phyloP scores from a whole-genome alignment of 2,797 vertebrate genomes.

The Chaetodon trifasciatus region DNA sequence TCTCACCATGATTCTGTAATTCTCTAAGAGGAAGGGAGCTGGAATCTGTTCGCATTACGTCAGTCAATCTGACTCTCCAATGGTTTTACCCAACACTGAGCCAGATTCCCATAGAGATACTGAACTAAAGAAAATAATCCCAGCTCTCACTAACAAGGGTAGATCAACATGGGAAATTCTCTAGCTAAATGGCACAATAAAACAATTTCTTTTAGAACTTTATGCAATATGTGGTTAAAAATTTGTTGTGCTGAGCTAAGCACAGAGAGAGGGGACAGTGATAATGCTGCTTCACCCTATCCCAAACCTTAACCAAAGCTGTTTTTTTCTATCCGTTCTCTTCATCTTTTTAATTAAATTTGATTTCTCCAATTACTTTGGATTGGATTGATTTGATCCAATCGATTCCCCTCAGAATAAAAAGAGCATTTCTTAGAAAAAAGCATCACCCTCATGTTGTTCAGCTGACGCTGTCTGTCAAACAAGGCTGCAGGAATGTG shows the following conservation, averaged over 20 bases:
- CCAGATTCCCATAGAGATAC: conserved; percentile 66
- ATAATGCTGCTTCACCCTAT: conserved; percentile 11
- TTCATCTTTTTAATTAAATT: conserved; percentile 11
- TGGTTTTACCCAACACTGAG: conserved; percentile 40
- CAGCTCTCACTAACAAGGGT: conserved; percentile 59
- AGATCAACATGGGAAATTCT: conserved; percentile 59
- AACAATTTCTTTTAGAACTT: conserved; percentile 43
- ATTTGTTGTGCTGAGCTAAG: not conserved
- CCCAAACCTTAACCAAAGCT: conserved; percentile 10
- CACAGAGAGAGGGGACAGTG: not conserved
- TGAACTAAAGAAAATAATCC: conserved; percentile 67
- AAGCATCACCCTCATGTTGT: not conserved
- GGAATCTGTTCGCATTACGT: conserved; percentile 70
- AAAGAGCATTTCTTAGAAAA: not conserved
- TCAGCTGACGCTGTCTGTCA: not conserved
- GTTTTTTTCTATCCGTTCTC: not conserved
- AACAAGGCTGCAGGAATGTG: not conserved
- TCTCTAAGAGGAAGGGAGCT: conserved; percentile 50
- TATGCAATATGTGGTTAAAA: conserved; percentile 1
- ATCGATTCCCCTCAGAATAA: not conserved
- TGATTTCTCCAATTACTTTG: not conserved
- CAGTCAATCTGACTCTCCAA: conserved; percentile 65
- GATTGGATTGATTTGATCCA: not conserved
- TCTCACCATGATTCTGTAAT: conserved; percentile 38
- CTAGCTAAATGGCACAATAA: conserved; percentile 45